These are phyloP conservation scores for Heliconius hermathena DNA, from an alignment of 1,140 invertebrate genomes.

Conservation along the genomic window DNA sequence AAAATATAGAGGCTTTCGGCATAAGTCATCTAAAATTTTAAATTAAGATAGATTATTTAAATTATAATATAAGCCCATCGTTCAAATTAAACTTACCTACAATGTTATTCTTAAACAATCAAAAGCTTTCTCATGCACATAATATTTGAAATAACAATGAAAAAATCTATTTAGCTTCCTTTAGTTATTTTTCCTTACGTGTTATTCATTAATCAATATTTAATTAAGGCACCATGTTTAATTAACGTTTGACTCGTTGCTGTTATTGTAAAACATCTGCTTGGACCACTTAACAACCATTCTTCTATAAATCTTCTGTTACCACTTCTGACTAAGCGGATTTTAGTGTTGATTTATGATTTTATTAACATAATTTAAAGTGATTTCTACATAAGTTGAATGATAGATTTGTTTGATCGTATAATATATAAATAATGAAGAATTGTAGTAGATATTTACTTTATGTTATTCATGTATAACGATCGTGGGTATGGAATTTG, in stretches of 20 bases:
- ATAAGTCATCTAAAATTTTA: too few species aligned
- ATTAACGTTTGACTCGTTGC: constrained; percentile 15
- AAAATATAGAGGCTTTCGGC: too few species aligned
- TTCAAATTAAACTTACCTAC: too few species aligned
- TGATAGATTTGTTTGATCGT: neutral
- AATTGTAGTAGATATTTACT: neutral
- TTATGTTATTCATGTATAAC: neutral
- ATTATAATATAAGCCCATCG: too few species aligned
- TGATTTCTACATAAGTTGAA: neutral
- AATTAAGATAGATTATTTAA: too few species aligned
- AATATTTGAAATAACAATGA: neutral
- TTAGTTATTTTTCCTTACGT: neutral
- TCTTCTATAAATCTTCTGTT: constrained; percentile 2
- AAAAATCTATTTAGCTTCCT: neutral
- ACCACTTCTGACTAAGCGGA: constrained; percentile 6
- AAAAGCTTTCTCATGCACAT: neutral
- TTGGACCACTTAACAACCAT: constrained; percentile 1
- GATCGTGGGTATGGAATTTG: neutral
- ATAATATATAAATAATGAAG: neutral
- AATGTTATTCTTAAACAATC: neutral
- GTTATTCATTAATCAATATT: constrained; percentile 17
- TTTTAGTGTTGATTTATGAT: constrained; percentile 19
- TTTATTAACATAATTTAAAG: neutral
- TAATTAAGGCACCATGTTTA: constrained; percentile 24
- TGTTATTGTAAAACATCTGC: constrained; percentile 22